Evolutionary conservation across 92 coral and sea anemone genomes (phyloP).

Genomic region (Zoanthus sansibaricus): DNA sequence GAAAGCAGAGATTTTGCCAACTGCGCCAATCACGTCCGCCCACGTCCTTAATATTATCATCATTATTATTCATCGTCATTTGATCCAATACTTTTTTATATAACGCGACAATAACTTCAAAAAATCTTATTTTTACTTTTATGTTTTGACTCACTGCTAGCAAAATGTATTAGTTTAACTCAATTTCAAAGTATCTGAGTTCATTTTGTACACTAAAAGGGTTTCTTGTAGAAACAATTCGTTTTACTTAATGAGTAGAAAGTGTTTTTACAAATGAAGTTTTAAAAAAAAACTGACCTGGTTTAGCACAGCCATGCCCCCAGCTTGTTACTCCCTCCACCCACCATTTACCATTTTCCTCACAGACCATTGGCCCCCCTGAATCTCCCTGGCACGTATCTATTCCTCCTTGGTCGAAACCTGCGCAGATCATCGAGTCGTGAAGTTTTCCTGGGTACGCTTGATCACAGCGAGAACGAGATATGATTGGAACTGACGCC

Average conservation of each 20-base stretch:
- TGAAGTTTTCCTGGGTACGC: conserved; percentile 19
- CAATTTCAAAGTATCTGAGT: too few relatives aligned
- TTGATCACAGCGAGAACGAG: background rate
- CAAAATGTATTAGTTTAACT: too few relatives aligned
- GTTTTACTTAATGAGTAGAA: background rate
- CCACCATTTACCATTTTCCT: conserved; percentile 37
- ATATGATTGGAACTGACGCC: conserved; percentile 17
- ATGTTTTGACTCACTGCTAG: too few relatives aligned
- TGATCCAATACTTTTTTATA: too few relatives aligned
- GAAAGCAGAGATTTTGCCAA: too few relatives aligned
- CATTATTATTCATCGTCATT: too few relatives aligned
- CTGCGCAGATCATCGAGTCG: conserved; percentile 61
- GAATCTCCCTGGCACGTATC: conserved; percentile 66
- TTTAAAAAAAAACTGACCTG: background rate
- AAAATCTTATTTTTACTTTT: too few relatives aligned
- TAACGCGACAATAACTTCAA: too few relatives aligned
- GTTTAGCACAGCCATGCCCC: conserved; percentile 56
- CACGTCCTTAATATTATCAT: too few relatives aligned
- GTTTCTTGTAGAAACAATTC: background rate
- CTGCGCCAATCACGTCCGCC: too few relatives aligned
- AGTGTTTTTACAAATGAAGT: background rate
- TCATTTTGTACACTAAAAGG: too few relatives aligned
- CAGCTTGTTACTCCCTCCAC: conserved; percentile 52
- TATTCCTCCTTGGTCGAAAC: conserved; percentile 38
- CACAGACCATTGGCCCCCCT: conserved; percentile 60